These are phyloP conservation scores for Nephrotoma flavescens DNA, from an alignment of 2,888 invertebrate genomes.

Conservation along the genomic window DNA sequence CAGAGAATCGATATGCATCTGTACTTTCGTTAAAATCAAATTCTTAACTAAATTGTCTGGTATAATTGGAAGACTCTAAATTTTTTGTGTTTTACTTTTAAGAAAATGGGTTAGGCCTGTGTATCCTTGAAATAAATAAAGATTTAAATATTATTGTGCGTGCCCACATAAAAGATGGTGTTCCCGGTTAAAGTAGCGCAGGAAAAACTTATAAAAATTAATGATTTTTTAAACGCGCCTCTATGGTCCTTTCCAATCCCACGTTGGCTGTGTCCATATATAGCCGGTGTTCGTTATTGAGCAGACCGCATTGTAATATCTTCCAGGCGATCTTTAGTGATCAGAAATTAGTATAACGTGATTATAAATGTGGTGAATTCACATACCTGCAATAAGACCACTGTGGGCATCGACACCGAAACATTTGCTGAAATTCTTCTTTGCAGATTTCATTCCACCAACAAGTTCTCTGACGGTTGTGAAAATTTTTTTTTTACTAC, in stretches of 20 bases:
- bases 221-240: neutral
- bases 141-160: neutral
- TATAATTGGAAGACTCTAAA: neutral
- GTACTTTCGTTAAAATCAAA: neutral
- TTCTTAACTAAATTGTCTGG: neutral
- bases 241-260: constrained; percentile 23
- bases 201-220: neutral
- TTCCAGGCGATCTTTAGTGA: constrained; percentile 49
- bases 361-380: neutral
- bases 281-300: constrained; percentile 82
- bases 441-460: constrained; percentile 93
- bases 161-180: neutral
- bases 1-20: neutral
- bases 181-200: neutral
- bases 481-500: neutral
- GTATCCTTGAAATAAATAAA: neutral
- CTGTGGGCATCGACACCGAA: constrained; percentile 75
- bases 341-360: neutral
- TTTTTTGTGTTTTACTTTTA: neutral
- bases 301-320: constrained; percentile 81
- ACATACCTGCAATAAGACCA: constrained; percentile 66
- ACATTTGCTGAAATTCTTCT: constrained; percentile 75
- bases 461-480: constrained; percentile 55
- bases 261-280: constrained; percentile 70
- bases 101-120: neutral